Base-by-base conservation (phyloP, 2,888 invertebrate species). In the Agapostemon virescens region DNA sequence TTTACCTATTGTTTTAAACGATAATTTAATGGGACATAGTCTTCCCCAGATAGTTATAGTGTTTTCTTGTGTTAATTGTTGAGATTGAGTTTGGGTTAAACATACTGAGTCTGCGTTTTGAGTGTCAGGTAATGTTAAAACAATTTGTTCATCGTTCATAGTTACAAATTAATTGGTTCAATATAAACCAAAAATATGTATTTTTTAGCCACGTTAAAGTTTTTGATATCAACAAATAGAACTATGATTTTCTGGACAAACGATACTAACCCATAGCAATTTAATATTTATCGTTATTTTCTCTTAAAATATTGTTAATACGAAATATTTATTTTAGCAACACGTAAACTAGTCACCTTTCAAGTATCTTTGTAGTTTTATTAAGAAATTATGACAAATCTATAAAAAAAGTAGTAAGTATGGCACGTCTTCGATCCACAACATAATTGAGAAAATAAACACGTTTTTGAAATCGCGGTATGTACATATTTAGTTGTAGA, bases 1-100 rank as follows among this genome's bases (percentile, higher is more conserved):
- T 82, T 74, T 84, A 89, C 88, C 88, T 33, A 87, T 42, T 30
- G 82, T 78, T 67, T 72, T 73, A 0, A 88, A 81, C 20, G 42
- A 71, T 4, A 74, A 36, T 15, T 73, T 74, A 13, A 81, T 81
- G 2, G 91, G 85, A 26, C 87, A 90, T 7, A 91, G 78, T 63
- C 88, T 85, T 26, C 91, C 91, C 91, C 91, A 91, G 30, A 89
- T 69, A 0, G 26, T 55, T 17, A 74, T 64, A 4, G 79, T 61
- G 23, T 64, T 66, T 2, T 83, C 73, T 42, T 77, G 76, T 1
- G 85, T 74, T 30, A 61, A 36, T 0, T 88, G 88, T 71, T 90
- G 90, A 5, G 89, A 88, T 52, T 90, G 91, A 2, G 89, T 88
- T 42, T 90, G 91, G 1, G 90, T 89, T 0, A 89, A 79, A 23